Conservation (phyloP, 2,888 invertebrate species). For the Gari tellinella region DNA sequence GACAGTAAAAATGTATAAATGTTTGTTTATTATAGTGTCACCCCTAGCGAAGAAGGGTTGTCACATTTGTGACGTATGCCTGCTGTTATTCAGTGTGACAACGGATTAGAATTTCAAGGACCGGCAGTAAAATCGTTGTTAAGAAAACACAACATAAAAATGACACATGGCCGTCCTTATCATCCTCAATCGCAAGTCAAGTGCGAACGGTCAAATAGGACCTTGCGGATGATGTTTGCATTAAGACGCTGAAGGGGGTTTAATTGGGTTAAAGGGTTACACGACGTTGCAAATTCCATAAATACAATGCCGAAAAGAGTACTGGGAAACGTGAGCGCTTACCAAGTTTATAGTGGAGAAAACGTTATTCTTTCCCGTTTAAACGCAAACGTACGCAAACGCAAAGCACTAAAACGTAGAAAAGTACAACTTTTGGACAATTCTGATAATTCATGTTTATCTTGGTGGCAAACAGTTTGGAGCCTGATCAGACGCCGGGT, state of each 20-base stretch:
- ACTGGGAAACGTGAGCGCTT: constrained; percentile 15
- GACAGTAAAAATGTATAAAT: too few species aligned
- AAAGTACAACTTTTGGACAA: too few species aligned
- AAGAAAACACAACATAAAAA: constrained; percentile 15
- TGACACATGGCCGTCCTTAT: constrained; percentile 17
- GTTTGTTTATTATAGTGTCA: too few species aligned
- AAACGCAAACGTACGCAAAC: too few species aligned
- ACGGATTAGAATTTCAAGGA: constrained; percentile 27
- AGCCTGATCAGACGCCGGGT: too few species aligned
- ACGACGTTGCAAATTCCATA: constrained; percentile 6
- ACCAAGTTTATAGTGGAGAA: constrained; percentile 15
- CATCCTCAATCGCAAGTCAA: constrained; percentile 23
- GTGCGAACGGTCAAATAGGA: constrained; percentile 17
- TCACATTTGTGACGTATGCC: too few species aligned
- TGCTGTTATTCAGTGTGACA: constrained; percentile 25
- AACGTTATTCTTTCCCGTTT: too few species aligned
- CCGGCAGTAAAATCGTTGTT: constrained; percentile 1
- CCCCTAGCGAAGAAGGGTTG: too few species aligned
- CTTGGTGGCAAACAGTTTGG: too few species aligned
- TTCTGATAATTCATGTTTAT: too few species aligned
- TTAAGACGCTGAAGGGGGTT: constrained; percentile 8
- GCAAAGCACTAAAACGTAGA: too few species aligned
- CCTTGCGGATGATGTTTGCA: constrained; percentile 14
- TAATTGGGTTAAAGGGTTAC: constrained; percentile 13
- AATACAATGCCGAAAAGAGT: constrained; percentile 14